phyloP scores from a whole-genome alignment of 92 coral and sea anemone species.

The Epizoanthus rinbou region DNA sequence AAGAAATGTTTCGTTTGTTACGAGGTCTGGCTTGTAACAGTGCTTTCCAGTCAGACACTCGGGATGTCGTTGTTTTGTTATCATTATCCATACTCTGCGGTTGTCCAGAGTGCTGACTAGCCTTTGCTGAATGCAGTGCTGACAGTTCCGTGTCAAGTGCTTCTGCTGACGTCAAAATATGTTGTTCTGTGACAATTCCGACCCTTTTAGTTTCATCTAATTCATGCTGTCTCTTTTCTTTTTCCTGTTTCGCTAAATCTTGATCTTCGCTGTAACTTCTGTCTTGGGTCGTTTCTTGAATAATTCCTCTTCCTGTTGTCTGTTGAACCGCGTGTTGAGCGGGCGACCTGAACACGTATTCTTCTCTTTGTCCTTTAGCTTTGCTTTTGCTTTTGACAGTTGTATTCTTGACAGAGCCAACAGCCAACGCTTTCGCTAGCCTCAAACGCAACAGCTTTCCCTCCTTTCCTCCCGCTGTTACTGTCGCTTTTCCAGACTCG shows the following conservation, averaged over 20 bases:
- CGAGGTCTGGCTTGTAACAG: constrained; percentile 26
- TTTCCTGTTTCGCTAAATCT: background rate
- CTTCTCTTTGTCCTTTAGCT: background rate
- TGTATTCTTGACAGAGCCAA: background rate
- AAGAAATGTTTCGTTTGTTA: constrained; percentile 26
- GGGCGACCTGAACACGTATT: background rate
- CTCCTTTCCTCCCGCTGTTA: constrained; percentile 50
- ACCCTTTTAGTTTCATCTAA: background rate
- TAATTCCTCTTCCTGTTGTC: background rate
- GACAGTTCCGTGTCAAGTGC: background rate
- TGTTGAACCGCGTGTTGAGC: too few species aligned
- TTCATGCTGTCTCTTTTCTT: background rate
- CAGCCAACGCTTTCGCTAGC: constrained; percentile 57
- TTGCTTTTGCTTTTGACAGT: background rate
- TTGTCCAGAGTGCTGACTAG: background rate
- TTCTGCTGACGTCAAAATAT: background rate
- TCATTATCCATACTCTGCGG: background rate
- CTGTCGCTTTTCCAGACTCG: background rate
- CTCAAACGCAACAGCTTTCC: constrained; percentile 48
- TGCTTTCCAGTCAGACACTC: constrained; percentile 15
- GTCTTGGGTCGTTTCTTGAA: background rate
- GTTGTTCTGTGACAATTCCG: background rate
- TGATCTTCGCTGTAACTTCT: background rate
- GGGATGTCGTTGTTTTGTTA: background rate
- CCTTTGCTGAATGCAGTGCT: background rate